Conservation (phyloP, 2,797 vertebrate genomes). For the Liparis tanakae region DNA sequence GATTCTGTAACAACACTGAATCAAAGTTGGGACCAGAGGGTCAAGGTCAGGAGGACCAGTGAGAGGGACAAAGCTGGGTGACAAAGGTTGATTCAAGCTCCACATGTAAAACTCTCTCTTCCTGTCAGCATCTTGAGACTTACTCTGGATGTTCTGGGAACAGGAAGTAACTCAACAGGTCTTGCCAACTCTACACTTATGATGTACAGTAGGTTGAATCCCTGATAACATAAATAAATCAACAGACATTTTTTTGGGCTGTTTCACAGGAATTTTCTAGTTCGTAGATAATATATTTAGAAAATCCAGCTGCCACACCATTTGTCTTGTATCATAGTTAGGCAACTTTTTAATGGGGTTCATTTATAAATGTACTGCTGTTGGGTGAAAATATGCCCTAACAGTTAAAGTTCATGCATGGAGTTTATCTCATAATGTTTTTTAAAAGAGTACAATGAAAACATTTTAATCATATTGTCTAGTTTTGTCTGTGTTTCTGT, state of each 20-base stretch:
- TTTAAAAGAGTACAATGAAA: not conserved
- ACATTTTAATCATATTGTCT: conserved; percentile 33
- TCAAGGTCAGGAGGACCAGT: conserved; percentile 37
- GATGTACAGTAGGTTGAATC: conserved; percentile 28
- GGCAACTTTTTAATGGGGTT: not conserved
- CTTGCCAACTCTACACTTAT: conserved; percentile 48
- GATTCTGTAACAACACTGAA: conserved; percentile 9
- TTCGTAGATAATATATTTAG: conserved; percentile 17
- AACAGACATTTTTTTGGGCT: conserved; percentile 2
- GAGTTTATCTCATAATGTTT: not conserved
- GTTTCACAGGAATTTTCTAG: conserved; percentile 22
- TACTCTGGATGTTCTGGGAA: conserved; percentile 63
- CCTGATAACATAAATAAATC: conserved; percentile 15
- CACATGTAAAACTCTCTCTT: conserved; percentile 60
- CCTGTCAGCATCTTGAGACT: conserved; percentile 59
- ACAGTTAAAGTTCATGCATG: not conserved
- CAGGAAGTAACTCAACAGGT: conserved; percentile 55
- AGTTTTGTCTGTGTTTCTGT: conserved; percentile 24
- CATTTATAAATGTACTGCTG: not conserved
- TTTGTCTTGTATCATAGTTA: conserved; percentile 4
- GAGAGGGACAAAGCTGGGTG: conserved; percentile 22
- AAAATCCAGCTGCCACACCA: not conserved
- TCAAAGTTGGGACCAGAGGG: conserved; percentile 33
- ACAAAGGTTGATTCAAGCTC: conserved; percentile 57
- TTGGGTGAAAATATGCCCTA: not conserved